phyloP scores from a whole-genome alignment of 2,113 vertebrate genomes.

The Cygnus buccinator region DNA sequence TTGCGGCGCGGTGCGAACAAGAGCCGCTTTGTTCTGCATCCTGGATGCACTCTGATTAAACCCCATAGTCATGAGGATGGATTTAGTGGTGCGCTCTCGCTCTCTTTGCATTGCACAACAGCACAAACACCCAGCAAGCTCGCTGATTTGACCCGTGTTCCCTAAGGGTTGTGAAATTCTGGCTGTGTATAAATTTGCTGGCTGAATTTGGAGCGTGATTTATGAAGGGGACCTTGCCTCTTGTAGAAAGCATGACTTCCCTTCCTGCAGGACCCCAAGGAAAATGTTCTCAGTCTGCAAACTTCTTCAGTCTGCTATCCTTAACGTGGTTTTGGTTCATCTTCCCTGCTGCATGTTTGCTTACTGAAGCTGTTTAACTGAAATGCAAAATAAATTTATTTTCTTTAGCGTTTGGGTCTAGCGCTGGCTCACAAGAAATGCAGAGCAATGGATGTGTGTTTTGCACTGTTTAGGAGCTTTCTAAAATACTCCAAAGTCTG shows the following conservation, averaged over 20 bases:
- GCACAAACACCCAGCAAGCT: neutral
- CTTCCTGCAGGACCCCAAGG: neutral
- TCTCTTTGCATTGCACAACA: neutral
- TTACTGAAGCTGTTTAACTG: neutral
- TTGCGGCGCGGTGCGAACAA: neutral
- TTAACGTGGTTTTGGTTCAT: neutral
- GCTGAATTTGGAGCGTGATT: conserved; percentile 16
- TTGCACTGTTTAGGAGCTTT: neutral
- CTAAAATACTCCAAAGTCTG: neutral
- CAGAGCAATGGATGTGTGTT: neutral
- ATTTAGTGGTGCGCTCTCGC: neutral
- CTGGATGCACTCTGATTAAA: neutral
- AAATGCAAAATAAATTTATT: neutral
- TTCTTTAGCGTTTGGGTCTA: neutral
- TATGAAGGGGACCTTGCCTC: neutral
- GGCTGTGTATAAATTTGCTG: neutral
- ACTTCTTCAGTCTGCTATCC: neutral
- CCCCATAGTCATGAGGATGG: conserved; percentile 3
- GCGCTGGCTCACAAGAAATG: accelerated
- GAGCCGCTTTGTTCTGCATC: conserved; percentile 17
- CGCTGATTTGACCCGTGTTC: neutral
- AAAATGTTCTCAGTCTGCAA: neutral
- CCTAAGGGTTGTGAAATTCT: conserved; percentile 40
- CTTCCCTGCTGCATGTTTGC: neutral
- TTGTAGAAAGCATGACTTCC: neutral